Conservation (phyloP, 2,113 vertebrate genomes). For the Pelecanoides urinatrix region DNA sequence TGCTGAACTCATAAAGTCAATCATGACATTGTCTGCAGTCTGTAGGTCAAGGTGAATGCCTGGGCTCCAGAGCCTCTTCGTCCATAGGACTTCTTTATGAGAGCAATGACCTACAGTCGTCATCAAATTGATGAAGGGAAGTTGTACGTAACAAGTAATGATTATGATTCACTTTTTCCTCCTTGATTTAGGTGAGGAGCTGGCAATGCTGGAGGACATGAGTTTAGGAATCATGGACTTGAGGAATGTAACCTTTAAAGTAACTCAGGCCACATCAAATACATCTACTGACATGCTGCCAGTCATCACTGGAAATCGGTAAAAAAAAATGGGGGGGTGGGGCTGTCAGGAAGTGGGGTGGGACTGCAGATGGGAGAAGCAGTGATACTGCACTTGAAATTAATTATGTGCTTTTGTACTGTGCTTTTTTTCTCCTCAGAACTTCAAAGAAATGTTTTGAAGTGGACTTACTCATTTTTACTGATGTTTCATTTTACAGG, state of each 20-base stretch:
- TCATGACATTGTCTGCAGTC: neutral
- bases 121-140: neutral
- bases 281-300: conserved; percentile 92
- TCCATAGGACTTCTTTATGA: neutral
- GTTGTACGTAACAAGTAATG: neutral
- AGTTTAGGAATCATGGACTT: conserved; percentile 95
- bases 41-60: neutral
- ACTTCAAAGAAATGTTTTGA: neutral
- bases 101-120: neutral
- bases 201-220: conserved; percentile 98
- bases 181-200: conserved; percentile 85
- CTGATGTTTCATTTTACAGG: neutral
- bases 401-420: neutral
- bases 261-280: conserved; percentile 89
- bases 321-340: neutral
- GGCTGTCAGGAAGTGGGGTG: neutral
- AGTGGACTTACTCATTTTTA: neutral
- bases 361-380: neutral
- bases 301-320: conserved; percentile 95
- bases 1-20: neutral
- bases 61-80: neutral
- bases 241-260: conserved; percentile 97
- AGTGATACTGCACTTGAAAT: neutral
- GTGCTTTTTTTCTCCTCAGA: neutral
- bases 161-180: neutral